Evolutionary conservation across 2,888 invertebrate genomes (phyloP).

Genomic region (Carterocephalus palaemon): DNA sequence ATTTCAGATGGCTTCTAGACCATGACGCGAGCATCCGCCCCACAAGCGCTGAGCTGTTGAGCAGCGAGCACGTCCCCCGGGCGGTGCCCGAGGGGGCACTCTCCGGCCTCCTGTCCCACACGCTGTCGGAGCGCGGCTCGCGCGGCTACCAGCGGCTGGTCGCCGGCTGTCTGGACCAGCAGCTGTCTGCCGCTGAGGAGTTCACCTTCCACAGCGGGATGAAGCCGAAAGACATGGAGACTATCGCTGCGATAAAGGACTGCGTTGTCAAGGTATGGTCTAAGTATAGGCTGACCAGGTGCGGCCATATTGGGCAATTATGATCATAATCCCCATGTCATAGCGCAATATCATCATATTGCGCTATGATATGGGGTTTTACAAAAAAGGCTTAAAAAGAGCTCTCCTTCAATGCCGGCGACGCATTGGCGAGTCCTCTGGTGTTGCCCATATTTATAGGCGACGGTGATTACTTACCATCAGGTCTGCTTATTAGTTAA

Average conservation of each 20-base stretch:
- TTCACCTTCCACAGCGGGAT: conserved; percentile 85
- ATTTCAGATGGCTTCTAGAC: conserved; percentile 83
- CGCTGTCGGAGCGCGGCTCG: conserved; percentile 84
- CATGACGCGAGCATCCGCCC: conserved; percentile 92
- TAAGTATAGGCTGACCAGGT: no score
- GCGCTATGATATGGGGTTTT: no score
- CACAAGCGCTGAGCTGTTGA: conserved; percentile 89
- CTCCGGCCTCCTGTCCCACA: conserved; percentile 88
- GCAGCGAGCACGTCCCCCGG: conserved; percentile 90
- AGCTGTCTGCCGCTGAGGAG: conserved; percentile 83
- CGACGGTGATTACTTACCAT: no score
- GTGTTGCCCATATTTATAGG: neutral
- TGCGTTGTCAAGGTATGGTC: conserved; percentile 52
- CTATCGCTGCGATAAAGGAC: conserved; percentile 46
- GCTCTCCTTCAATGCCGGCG: neutral
- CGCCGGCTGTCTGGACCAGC: conserved; percentile 66
- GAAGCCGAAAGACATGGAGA: conserved; percentile 41
- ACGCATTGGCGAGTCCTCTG: no score
- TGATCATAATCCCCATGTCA: no score
- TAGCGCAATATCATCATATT: no score
- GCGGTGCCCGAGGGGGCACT: conserved; percentile 92
- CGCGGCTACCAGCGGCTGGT: conserved; percentile 55
- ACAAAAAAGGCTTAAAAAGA: no score
- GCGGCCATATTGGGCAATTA: no score
- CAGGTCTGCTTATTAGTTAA: no score